A percentile compares a stretch with the other conserved stretches of the same genome.
phyloP scores from a whole-genome alignment of 2,888 invertebrate genomes.

The Leptopterna dolabrata region DNA sequence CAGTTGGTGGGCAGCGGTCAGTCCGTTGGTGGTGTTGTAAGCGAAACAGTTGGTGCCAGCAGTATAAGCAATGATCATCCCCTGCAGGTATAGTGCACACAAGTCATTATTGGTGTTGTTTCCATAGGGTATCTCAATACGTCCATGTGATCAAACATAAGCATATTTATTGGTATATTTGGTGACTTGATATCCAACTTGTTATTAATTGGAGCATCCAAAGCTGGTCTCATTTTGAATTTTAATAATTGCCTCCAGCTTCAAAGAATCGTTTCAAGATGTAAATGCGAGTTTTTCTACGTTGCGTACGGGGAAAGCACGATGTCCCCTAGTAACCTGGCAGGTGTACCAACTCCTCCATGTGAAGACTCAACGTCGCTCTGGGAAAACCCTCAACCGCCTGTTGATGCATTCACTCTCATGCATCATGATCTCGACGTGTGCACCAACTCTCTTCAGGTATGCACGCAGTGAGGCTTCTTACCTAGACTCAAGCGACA shows the following conservation, averaged over 20 bases:
- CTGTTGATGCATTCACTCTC: conserved; percentile 95
- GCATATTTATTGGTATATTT: no score
- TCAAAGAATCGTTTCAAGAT: conserved; percentile 90
- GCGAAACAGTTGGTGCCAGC: conserved; percentile 86
- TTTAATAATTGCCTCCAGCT: conserved; percentile 71
- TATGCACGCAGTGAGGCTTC: conserved; percentile 64
- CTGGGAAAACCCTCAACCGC: conserved; percentile 86
- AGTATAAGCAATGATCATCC: conserved; percentile 69
- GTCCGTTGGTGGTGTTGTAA: conserved; percentile 96
- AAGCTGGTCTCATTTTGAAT: no score
- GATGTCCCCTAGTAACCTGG: conserved; percentile 74
- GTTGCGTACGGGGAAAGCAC: conserved; percentile 90
- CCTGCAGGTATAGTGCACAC: conserved; percentile 65
- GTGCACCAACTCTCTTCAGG: conserved; percentile 93
- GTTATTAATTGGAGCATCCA: no score
- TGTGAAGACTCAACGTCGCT: conserved; percentile 77
- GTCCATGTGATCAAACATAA: no score
- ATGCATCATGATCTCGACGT: conserved; percentile 99
- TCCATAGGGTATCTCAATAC: no score
- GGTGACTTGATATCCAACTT: no score
- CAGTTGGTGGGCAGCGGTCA: conserved; percentile 93
- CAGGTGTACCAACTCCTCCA: conserved; percentile 74
- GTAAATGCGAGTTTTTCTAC: conserved; percentile 98
- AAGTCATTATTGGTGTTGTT: background rate
- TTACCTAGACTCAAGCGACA: no score